These are phyloP conservation scores for Pteronura brasiliensis DNA, from an alignment of 2,113 vertebrate species.

Conservation along the genomic window DNA sequence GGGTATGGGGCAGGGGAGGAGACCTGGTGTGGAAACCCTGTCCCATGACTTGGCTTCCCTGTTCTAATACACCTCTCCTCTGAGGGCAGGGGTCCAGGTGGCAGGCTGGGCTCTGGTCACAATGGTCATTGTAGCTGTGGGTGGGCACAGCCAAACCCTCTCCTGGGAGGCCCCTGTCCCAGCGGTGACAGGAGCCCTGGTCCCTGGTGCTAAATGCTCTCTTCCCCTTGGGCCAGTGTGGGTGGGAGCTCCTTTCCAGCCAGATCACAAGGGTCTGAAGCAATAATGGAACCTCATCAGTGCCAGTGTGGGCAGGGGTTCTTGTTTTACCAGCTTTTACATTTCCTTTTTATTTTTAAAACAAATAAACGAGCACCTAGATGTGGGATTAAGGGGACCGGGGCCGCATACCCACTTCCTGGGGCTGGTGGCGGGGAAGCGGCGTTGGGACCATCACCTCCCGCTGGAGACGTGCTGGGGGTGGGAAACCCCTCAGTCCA, in stretches of 20 bases:
- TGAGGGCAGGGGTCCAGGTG: neutral
- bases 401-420: neutral
- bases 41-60: neutral
- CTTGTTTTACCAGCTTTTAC: constrained; percentile 1
- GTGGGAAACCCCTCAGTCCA: neutral
- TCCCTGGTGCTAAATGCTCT: constrained; percentile 57
- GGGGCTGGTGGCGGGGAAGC: neutral
- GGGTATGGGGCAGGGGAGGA: neutral
- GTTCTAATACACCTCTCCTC: neutral
- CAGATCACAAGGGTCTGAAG: constrained; percentile 1
- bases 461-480: neutral
- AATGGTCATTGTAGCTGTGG: neutral
- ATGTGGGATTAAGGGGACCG: neutral
- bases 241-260: neutral
- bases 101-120: neutral
- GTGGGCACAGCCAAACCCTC: neutral
- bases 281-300: constrained; percentile 34
- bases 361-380: neutral
- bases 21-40: neutral
- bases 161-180: neutral
- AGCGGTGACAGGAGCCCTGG: neutral
- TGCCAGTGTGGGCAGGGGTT: neutral
- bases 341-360: constrained; percentile 51
- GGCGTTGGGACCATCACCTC: neutral
- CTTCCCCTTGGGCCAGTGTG: neutral